Base-by-base conservation (phyloP, 2,888 invertebrate species). In the Cryptocephalus moraei region DNA sequence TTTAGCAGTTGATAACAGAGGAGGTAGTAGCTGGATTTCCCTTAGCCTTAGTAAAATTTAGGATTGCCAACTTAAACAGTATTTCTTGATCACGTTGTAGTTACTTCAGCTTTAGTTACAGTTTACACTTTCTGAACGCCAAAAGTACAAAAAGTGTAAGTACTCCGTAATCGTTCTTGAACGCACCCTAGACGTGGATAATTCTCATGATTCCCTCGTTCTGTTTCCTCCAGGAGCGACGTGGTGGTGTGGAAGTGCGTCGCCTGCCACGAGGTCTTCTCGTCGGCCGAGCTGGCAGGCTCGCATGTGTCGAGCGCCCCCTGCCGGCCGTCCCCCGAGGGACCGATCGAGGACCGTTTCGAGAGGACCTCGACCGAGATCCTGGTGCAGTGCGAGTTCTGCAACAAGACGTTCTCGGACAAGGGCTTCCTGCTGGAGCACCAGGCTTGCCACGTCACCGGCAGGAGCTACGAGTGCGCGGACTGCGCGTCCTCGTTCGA, bases 351-450 rank as follows among this genome's bases (percentile, higher is more conserved):
- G 33, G 46, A 39, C 6, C 38, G 43, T 43, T 61, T 67, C 6
- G 65, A 68, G 47, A 68, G 66, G 56, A 64, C 69, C 32, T 55
- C 65, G n/a, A 71, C 70, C 0, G 71, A 72, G 53, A 56, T 70
- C 22, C 50, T 79, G 6, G 64, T 77, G 32, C 79, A 80, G 58
- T 80, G 80, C 51, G 80, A 80, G 62, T 80, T 76, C 57, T 81
- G 80, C 56, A 79, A 79, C 55, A 72, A 73, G 39, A 71, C 76
- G 0, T 81, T 77, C 55, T 72, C 74, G 0, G 76, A 79, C 42
- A 71, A 74, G 40, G 68, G 70, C 0, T 66, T 70, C 39, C 57
- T 81, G 32, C 58, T 73, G 9, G 56, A 58, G 33, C 76, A 76
- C 52, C 71, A 71, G 49, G 62, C 65, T 44, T 64, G 58, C 12